Evolutionary conservation across 1,140 invertebrate species (phyloP).

Genomic region (Globodera rostochiensis): DNA sequence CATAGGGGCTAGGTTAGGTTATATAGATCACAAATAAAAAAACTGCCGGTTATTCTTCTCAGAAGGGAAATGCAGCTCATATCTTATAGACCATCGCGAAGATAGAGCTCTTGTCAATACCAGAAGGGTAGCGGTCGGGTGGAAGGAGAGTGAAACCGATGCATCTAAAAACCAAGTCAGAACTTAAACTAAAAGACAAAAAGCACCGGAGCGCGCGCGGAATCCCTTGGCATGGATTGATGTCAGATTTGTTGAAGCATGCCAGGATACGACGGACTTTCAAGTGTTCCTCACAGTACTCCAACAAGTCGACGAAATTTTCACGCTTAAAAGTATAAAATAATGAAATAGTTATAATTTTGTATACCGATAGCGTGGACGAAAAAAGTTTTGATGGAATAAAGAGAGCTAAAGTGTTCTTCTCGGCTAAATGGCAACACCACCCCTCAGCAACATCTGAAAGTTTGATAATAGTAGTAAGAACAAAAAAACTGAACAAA

Average conservation of each 20-base stretch:
- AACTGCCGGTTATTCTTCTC: no score
- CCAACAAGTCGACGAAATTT: slow-evolving; percentile 42
- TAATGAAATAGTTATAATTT: not conserved
- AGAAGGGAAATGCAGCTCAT: slow-evolving; percentile 9
- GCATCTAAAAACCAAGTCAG: slow-evolving; percentile 23
- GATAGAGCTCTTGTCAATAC: slow-evolving; percentile 45
- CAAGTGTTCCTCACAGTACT: slow-evolving; percentile 47
- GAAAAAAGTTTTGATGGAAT: slow-evolving; percentile 39
- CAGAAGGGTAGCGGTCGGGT: slow-evolving; percentile 43
- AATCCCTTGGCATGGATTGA: slow-evolving; percentile 49
- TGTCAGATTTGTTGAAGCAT: slow-evolving; percentile 48
- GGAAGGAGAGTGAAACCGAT: slow-evolving; percentile 51
- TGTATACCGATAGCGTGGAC: slow-evolving; percentile 17
- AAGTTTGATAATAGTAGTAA: not conserved
- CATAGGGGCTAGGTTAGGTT: no score
- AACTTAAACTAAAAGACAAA: not conserved
- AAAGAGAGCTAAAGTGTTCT: slow-evolving; percentile 45
- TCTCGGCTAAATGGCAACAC: slow-evolving; percentile 49
- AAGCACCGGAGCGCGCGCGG: slow-evolving; percentile 42
- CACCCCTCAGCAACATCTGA: slow-evolving; percentile 48
- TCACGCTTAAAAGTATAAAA: slow-evolving; percentile 23
- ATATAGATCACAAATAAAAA: no score
- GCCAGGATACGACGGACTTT: slow-evolving; percentile 42
- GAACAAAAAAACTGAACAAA: slow-evolving; percentile 30
- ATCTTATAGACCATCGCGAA: slow-evolving; percentile 51